phyloP scores from a whole-genome alignment of 2,797 vertebrate species.

The Tenualosa ilisha region DNA sequence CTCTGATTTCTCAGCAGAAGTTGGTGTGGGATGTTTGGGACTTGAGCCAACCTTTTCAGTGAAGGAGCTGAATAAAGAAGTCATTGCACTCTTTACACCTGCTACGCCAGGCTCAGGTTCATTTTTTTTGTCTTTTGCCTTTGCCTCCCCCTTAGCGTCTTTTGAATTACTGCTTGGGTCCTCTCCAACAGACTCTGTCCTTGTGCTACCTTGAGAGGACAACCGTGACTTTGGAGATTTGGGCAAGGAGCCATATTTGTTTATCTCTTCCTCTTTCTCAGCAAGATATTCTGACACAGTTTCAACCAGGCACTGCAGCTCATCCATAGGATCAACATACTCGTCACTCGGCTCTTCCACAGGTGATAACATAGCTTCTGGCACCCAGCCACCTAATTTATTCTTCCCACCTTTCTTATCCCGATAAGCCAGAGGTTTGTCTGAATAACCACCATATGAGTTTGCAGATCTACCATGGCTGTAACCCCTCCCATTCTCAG shows the following conservation, averaged over 20 bases:
- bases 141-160: slow-evolving; percentile 58
- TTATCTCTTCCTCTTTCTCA: slow-evolving; percentile 98
- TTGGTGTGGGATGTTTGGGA: slow-evolving; percentile 73
- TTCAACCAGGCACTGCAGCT: slow-evolving; percentile 94
- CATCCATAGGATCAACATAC: slow-evolving; percentile 89
- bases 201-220: slow-evolving; percentile 68
- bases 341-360: slow-evolving; percentile 83
- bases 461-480: slow-evolving; percentile 56
- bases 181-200: slow-evolving; percentile 68
- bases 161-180: slow-evolving; percentile 54
- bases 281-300: slow-evolving; percentile 96
- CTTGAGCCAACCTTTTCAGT: slow-evolving; percentile 82
- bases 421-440: slow-evolving; percentile 57
- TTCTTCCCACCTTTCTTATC: slow-evolving; percentile 68
- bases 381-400: slow-evolving; percentile 67
- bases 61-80: slow-evolving; percentile 82
- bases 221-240: slow-evolving; percentile 75
- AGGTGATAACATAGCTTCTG: slow-evolving; percentile 76
- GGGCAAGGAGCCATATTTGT: slow-evolving; percentile 83
- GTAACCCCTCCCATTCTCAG: slow-evolving; percentile 51
- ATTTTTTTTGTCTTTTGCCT: slow-evolving; percentile 48
- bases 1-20: slow-evolving; percentile 68
- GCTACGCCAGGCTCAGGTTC: slow-evolving; percentile 63
- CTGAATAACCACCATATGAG: slow-evolving; percentile 55
- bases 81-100: slow-evolving; percentile 84